Base-by-base conservation (phyloP, 2,797 vertebrate genomes). In the Arnoldichthys spilopterus region DNA sequence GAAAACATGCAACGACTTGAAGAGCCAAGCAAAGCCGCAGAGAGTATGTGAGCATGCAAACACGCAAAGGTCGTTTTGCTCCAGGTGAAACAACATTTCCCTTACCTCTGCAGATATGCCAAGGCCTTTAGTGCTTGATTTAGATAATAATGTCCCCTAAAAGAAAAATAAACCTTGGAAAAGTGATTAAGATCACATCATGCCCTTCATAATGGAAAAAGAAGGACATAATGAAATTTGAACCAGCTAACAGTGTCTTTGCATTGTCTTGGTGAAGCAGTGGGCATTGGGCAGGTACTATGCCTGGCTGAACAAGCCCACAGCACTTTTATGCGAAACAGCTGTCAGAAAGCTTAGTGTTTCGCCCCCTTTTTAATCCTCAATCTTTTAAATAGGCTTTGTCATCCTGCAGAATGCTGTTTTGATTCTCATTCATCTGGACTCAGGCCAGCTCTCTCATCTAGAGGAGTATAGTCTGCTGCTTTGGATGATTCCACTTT, bases 261-360 rank as follows among this genome's bases (percentile, higher is more conserved):
- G 79, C 81, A 88, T 92, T 90, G 89, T 86, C 87, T 88, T 13
- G 79, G 88, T 87, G 79, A 90, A 76, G 26, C 78, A 0, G 37
- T 67, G 70, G 85, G 85, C 84, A 81, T 18, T 74, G 24, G 58
- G 69, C 89, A 89, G 87, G 86, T 92, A 87, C 81, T 84, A 76
- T 72, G 12, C 81, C 85, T 88, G 84, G 75, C 72, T 24, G 45
- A 88, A 86, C 85, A 83, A 82, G 73, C 22, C n/a, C 47, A 49
- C 26, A 0, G 28, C 13, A 69, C 85, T 88, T 87, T 88, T 67
- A 69, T 28, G 74, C 47, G 74, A 84, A 88, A 84, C 87, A 80
- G 84, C 83, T 84, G 85, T 79, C 79, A 83, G 84, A 59, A 79
- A 69, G 75, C 83, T 83, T 73, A 78, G 85, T 76, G 81, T 81